These are phyloP conservation scores for Anas platyrhynchos DNA, from an alignment of 2,113 vertebrate genomes.

Conservation along the genomic window DNA sequence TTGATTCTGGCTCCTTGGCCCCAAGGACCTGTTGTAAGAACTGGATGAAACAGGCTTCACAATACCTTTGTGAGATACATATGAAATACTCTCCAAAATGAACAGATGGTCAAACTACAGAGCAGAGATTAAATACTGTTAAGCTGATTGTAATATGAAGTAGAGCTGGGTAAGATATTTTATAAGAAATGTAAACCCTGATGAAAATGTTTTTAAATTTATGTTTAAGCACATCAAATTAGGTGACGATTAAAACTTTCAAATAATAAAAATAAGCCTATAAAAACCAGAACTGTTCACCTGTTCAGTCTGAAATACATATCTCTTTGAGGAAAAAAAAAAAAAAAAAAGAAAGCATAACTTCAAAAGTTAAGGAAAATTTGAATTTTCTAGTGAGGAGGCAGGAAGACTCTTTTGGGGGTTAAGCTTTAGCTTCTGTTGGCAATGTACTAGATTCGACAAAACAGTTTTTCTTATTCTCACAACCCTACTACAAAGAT, in stretches of 20 bases:
- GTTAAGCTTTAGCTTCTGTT: not conserved
- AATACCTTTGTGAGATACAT: slow-evolving; percentile 5
- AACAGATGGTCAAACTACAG: slow-evolving; percentile 40
- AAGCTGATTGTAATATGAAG: not conserved
- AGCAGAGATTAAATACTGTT: not conserved
- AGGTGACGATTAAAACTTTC: not conserved
- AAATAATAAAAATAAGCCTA: not conserved
- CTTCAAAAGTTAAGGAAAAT: not conserved
- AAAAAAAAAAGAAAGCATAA: not conserved
- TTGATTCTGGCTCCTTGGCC: not conserved
- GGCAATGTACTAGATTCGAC: not conserved
- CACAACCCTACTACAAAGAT: not conserved
- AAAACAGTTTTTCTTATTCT: not conserved
- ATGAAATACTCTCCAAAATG: slow-evolving; percentile 18
- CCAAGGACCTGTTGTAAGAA: not conserved
- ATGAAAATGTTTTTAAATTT: not conserved
- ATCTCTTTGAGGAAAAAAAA: not conserved
- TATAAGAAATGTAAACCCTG: not conserved
- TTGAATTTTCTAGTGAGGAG: not conserved
- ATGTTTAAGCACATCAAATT: not conserved
- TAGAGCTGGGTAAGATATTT: not conserved
- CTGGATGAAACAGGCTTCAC: not conserved
- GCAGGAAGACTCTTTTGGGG: not conserved
- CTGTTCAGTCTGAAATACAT: not conserved
- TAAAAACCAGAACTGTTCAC: not conserved